phyloP scores from a whole-genome alignment of 2,888 invertebrate species.

The Congeria kusceri region DNA sequence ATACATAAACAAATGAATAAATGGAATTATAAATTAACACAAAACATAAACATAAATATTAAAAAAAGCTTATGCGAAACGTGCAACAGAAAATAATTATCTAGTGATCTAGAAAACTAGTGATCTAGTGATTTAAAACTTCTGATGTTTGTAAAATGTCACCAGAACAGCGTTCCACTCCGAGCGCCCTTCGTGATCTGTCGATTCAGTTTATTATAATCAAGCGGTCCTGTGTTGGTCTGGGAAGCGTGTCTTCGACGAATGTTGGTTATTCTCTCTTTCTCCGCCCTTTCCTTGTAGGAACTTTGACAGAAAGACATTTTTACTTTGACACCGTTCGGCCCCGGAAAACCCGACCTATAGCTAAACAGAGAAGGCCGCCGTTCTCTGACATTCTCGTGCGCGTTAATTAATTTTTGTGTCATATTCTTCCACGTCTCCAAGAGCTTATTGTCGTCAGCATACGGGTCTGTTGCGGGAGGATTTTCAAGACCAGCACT shows the following conservation, averaged over 20 bases:
- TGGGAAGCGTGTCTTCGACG: slow-evolving; percentile 51
- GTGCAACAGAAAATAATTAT: too few species aligned
- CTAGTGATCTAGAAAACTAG: too few species aligned
- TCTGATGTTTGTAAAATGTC: background rate
- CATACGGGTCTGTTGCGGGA: background rate
- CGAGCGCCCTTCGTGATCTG: slow-evolving; percentile 36
- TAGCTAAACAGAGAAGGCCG: background rate
- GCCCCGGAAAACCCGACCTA: background rate
- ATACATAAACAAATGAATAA: too few species aligned
- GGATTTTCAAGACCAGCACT: background rate
- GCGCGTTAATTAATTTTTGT: slow-evolving; percentile 8
- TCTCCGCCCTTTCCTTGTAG: slow-evolving; percentile 54
- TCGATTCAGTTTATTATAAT: slow-evolving; percentile 54
- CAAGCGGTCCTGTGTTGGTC: slow-evolving; percentile 53
- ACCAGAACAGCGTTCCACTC: slow-evolving; percentile 31
- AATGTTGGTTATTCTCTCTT: slow-evolving; percentile 48
- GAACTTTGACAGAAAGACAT: slow-evolving; percentile 59
- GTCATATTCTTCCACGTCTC: slow-evolving; percentile 17
- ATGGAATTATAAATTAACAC: too few species aligned
- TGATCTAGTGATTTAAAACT: too few species aligned
- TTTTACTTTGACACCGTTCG: background rate
- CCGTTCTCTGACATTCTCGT: slow-evolving; percentile 1
- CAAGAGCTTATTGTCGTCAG: background rate
- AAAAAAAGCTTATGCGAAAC: too few species aligned
- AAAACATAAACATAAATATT: too few species aligned